Evolutionary conservation across 2,888 invertebrate genomes (phyloP), one percentile per base, ranked within the genome.

Genomic region (Bruchidius siliquastri): DNA sequence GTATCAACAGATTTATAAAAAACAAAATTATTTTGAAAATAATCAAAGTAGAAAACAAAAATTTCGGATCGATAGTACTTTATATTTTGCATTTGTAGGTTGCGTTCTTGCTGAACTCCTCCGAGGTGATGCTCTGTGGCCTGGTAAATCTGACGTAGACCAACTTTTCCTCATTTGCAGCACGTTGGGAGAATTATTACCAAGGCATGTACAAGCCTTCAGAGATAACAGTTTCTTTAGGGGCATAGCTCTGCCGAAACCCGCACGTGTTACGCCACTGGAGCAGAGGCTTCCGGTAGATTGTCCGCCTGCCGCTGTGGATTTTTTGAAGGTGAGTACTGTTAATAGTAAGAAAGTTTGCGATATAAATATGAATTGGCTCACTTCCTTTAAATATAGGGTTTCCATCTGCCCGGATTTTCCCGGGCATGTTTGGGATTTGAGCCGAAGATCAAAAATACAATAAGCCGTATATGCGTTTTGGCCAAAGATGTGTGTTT

Each of bases 101-200:
- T 96, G 96, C 83, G 95, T 96, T 6, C 92, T 94, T 84, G 96
- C 96, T 4, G 96, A 96, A 86, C 87, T 97, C 72, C 90, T 96
- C 72, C 91, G 93, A 71, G 96, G 97, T 20, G 97, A 97, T 86
- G 97, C 98, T 0, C 85, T 98, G 30, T 99, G 99, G 99, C 99
- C 99, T 0, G 99, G 99, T 67, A 96, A 98, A 86, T 98, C 98
- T 49, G 99, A 99, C 87, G 95, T 99, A 22, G 99, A 99, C 88
- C 99, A 99, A 87, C 88, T 99, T 73, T 99, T 97, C 88, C 91
- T 98, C 81, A 99, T 99, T 84, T 90, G 97, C 83, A 94, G 94
- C 87, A 98, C 98, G 0, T 89, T 99, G 75, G 99, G 99, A 8
- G 98, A 98, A 85, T 90, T 99, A 74, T 89, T 98, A 80, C 95